These are phyloP conservation scores for Psilopsiagon aurifrons DNA, from an alignment of 2,113 vertebrate species.

Conservation along the genomic window DNA sequence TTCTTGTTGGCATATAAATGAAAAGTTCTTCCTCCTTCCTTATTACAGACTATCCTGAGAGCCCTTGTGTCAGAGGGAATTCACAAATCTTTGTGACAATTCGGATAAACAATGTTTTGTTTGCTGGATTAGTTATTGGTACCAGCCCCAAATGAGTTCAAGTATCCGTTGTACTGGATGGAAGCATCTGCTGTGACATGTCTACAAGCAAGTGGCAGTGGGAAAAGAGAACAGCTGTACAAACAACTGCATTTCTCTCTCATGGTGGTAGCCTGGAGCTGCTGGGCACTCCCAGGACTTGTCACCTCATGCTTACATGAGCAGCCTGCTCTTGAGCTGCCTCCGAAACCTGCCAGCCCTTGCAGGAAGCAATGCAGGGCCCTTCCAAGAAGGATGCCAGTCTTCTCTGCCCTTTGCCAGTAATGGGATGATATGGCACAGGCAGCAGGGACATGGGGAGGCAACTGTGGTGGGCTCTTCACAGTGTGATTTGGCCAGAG, in stretches of 20 bases:
- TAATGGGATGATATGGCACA: not conserved
- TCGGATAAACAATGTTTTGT: not conserved
- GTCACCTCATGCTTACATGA: not conserved
- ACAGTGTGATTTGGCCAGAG: not conserved
- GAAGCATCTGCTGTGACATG: conserved; percentile 44
- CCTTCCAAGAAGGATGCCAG: not conserved
- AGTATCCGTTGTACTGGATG: not conserved
- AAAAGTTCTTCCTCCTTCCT: conserved; percentile 38
- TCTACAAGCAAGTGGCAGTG: conserved; percentile 19
- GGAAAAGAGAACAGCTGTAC: conserved; percentile 16
- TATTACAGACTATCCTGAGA: not conserved
- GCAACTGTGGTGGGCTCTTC: not conserved
- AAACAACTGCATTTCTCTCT: not conserved
- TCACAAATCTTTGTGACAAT: conserved; percentile 20
- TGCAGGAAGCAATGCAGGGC: not conserved
- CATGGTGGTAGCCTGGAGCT: not conserved
- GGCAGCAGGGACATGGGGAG: not conserved
- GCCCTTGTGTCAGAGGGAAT: not conserved
- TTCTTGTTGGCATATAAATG: not conserved
- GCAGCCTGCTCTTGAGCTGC: not conserved
- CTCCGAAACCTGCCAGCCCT: not conserved
- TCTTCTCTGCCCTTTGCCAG: not conserved
- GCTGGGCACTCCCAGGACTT: conserved; percentile 32
- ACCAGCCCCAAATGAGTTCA: not conserved
- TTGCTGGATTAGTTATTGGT: not conserved